Evolutionary conservation across 2,797 vertebrate species (phyloP), one percentile per base, ranked within the genome.

Genomic region (Peromyscus eremicus): DNA sequence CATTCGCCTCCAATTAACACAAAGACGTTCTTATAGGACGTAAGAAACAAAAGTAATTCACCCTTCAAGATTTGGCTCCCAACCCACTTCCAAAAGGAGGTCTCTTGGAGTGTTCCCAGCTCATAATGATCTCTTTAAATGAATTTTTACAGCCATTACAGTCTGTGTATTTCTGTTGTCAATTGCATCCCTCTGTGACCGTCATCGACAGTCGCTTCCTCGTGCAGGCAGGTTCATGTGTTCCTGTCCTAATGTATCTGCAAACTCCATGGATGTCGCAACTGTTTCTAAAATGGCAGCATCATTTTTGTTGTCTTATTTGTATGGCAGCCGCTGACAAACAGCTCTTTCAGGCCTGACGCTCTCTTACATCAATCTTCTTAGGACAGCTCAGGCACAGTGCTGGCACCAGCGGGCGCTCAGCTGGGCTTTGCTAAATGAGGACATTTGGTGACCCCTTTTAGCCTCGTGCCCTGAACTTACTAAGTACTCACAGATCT

Each of bases 1-100:
- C 70, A 17, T 73, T 92, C 57, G 94, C 64, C 40, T 92, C 84
- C 57, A 68, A 81, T 66, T 77, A 83, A 89, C 81, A 95, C 86
- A 86, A 92, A 92, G n/a, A 49, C 2, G 49, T 95, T 94, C 70
- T 76, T 57, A 94, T 55, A 91, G 91, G 92, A 95, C 92, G 32
- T 88, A 77, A 94, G 83, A 93, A 84, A 46, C 75, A 94, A 94
- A 95, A 96, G 81, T 49, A 94, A 93, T 83, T 92, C 75, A 94
- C 40, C 55, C 77, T 93, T 96, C 60, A 96, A 91, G 62, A 84
- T 76, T 43, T 92, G 93, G 77, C 77, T 97, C 4, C 12, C 77
- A 89, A 93, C 27, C 76, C 92, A 73, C 32, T 68, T 98, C 76
- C 76, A 85, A 84, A 76, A 92, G 66, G 77, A 92, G 96, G 62